Evolutionary conservation across 2,113 vertebrate genomes (phyloP).

Genomic region (Chlamydotis undulata): DNA sequence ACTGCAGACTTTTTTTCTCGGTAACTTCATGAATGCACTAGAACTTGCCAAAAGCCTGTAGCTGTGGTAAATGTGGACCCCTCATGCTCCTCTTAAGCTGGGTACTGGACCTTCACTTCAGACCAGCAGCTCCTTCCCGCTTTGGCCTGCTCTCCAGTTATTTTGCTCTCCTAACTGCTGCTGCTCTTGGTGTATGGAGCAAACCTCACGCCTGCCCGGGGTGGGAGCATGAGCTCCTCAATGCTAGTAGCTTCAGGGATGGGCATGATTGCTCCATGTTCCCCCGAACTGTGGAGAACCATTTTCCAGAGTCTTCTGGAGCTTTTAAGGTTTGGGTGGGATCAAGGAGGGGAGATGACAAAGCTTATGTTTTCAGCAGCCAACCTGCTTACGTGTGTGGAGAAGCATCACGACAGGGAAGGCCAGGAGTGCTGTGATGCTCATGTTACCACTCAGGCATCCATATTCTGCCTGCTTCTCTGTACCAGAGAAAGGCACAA

Average conservation of each 20-base stretch:
- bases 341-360: neutral
- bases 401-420: neutral
- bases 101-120: neutral
- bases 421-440: neutral
- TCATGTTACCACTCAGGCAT: neutral
- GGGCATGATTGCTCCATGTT: neutral
- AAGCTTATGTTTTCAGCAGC: neutral
- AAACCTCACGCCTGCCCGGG: accelerated
- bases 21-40: neutral
- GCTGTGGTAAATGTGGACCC: neutral
- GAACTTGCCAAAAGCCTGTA: neutral
- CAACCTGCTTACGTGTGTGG: accelerated
- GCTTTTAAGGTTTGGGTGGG: neutral
- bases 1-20: neutral
- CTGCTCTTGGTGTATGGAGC: neutral
- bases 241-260: accelerated
- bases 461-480: neutral
- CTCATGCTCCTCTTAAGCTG: neutral
- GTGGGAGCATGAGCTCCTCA: accelerated
- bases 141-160: neutral
- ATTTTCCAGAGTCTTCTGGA: neutral
- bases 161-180: neutral
- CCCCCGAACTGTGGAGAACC: accelerated
- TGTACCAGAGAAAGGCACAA: neutral
- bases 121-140: neutral